phyloP scores from a whole-genome alignment of 2,113 vertebrate species.

The Oryctolagus cuniculus region DNA sequence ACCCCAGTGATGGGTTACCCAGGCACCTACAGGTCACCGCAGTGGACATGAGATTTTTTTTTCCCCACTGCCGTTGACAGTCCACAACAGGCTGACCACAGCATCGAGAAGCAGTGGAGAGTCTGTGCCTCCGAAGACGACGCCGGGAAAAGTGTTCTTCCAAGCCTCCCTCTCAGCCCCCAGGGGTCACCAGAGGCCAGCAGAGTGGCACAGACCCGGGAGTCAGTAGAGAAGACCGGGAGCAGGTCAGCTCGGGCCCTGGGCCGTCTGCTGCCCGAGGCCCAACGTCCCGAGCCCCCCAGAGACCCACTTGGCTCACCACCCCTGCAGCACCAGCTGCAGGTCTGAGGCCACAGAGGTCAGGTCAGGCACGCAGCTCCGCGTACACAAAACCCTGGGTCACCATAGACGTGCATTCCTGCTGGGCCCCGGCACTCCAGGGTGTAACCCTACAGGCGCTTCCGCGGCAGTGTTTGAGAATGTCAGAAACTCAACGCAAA shows the following conservation, averaged over 20 bases:
- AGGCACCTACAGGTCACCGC: neutral
- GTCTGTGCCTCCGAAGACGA: neutral
- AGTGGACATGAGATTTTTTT: neutral
- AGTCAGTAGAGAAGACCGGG: neutral
- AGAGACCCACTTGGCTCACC: neutral
- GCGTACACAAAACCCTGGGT: neutral
- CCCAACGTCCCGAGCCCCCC: neutral
- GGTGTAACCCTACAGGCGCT: neutral
- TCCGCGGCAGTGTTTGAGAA: conserved; percentile 19
- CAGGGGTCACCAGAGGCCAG: neutral
- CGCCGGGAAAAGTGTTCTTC: neutral
- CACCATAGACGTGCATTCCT: neutral
- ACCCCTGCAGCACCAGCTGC: neutral
- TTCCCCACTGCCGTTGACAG: neutral
- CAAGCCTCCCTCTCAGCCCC: neutral
- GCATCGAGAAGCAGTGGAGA: neutral
- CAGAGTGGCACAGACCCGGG: neutral
- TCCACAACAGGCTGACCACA: neutral
- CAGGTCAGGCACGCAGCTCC: neutral
- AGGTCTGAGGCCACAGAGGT: neutral
- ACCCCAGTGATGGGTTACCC: too few species aligned
- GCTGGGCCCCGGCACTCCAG: neutral
- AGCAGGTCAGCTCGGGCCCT: neutral
- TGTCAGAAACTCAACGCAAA: neutral
- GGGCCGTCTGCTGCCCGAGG: too few species aligned